Percentiles rank a stretch among this genome's conserved stretches.
Conservation (phyloP, 2,797 vertebrate genomes). For the Pseudomugil gertrudae region DNA sequence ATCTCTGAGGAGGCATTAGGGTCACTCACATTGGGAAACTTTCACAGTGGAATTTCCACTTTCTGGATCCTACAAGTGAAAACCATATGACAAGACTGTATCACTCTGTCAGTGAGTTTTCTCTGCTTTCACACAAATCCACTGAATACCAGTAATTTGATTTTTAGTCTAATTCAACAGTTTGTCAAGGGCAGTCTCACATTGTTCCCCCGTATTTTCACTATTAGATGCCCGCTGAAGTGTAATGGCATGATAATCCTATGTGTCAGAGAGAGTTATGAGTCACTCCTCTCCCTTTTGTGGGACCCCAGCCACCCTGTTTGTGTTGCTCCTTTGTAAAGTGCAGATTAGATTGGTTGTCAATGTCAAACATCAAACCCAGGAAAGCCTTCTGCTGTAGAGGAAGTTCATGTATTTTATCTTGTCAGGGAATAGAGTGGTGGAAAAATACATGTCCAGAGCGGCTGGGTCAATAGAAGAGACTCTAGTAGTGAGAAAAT, state of each 20-base stretch:
- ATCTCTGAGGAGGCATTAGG: constrained; percentile 34
- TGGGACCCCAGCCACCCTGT: constrained; percentile 37
- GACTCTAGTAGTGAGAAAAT: neutral
- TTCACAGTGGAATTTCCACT: constrained; percentile 7
- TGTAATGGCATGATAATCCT: constrained; percentile 76
- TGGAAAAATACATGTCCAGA: constrained; percentile 3
- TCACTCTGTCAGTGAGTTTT: constrained; percentile 1
- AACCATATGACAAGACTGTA: constrained; percentile 6
- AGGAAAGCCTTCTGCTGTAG: constrained; percentile 7
- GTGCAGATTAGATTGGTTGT: constrained; percentile 5
- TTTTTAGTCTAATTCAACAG: constrained; percentile 26
- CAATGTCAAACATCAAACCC: constrained; percentile 31
- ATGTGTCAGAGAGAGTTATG: constrained; percentile 43
- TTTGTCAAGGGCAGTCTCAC: constrained; percentile 37
- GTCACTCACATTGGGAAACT: constrained; percentile 19
- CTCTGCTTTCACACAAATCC: constrained; percentile 5
- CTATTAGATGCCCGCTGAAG: constrained; percentile 43
- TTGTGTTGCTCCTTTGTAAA: constrained; percentile 47
- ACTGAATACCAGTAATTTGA: constrained; percentile 2
- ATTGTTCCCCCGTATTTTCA: constrained; percentile 41
- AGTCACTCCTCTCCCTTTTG: constrained; percentile 49
- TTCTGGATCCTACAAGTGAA: constrained; percentile 14
- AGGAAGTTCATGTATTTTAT: constrained; percentile 20
- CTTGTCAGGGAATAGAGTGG: neutral
- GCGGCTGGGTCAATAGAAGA: neutral